These are phyloP conservation scores for Tipula unca DNA, from an alignment of 2,888 invertebrate species.

Conservation along the genomic window DNA sequence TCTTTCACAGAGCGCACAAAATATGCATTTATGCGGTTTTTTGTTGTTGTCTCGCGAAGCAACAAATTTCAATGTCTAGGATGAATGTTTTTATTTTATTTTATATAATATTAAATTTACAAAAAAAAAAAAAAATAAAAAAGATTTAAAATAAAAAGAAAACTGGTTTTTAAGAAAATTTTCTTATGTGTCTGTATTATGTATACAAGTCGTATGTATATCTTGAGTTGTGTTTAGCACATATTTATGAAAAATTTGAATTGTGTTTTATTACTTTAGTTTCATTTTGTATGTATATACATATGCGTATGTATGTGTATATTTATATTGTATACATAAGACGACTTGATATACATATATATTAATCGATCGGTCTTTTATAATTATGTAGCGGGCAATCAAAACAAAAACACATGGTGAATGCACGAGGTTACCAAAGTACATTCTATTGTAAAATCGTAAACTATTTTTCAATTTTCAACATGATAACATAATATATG, in stretches of 20 bases:
- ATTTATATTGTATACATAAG: background rate
- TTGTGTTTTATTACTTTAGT: background rate
- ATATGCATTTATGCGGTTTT: background rate
- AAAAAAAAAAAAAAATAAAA: background rate
- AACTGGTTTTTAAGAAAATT: constrained; percentile 8
- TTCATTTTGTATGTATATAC: background rate
- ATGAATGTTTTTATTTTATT: background rate
- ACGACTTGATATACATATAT: background rate
- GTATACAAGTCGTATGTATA: background rate
- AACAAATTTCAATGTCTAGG: constrained; percentile 14
- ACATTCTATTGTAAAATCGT: background rate
- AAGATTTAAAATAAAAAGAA: background rate
- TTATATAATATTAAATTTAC: background rate
- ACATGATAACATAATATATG: no score
- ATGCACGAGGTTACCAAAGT: background rate
- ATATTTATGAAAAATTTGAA: background rate
- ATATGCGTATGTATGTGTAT: background rate
- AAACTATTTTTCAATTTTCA: background rate
- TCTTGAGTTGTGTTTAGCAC: background rate
- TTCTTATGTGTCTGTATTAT: background rate
- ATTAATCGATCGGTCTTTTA: background rate
- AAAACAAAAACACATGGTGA: background rate
- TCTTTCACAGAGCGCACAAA: background rate
- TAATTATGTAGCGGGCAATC: background rate
- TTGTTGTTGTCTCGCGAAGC: background rate